Evolutionary conservation across 1,140 invertebrate species (phyloP).

Genomic region (Oreohelix idahoensis): DNA sequence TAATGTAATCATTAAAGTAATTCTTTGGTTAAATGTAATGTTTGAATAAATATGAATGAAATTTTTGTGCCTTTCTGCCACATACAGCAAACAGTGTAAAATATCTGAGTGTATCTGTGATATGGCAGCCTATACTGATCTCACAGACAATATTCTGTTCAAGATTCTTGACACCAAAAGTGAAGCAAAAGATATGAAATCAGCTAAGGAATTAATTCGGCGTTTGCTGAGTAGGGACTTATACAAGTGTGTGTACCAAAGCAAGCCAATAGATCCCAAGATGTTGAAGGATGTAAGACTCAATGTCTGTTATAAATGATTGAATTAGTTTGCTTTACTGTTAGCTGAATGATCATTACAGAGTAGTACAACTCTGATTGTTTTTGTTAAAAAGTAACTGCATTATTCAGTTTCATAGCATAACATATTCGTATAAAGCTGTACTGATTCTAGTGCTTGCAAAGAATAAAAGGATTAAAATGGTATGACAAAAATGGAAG

Average conservation of each 20-base stretch:
- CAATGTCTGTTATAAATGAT: not conserved
- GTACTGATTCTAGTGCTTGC: too few species aligned
- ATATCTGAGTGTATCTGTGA: constrained; percentile 48
- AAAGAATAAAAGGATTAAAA: too few species aligned
- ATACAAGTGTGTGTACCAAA: constrained; percentile 10
- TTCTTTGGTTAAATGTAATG: not conserved
- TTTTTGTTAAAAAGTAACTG: too few species aligned
- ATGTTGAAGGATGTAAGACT: not conserved
- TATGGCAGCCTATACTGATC: constrained; percentile 58
- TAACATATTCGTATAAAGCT: too few species aligned
- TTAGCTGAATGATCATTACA: too few species aligned
- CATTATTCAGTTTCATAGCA: too few species aligned
- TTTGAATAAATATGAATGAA: not conserved
- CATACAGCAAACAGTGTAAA: not conserved
- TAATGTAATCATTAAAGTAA: not conserved
- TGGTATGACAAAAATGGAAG: too few species aligned
- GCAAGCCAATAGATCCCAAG: not conserved
- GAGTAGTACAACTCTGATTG: too few species aligned
- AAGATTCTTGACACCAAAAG: constrained; percentile 41
- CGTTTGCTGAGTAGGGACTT: constrained; percentile 7
- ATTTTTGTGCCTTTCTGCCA: not conserved
- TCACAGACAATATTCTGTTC: constrained; percentile 54
- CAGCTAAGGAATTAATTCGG: not conserved
- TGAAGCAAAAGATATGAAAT: not conserved
- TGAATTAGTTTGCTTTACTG: too few species aligned